Percentiles rank a stretch among this genome's conserved stretches.
phyloP scores from a whole-genome alignment of 2,113 vertebrate species.

The Sceloporus undulatus region DNA sequence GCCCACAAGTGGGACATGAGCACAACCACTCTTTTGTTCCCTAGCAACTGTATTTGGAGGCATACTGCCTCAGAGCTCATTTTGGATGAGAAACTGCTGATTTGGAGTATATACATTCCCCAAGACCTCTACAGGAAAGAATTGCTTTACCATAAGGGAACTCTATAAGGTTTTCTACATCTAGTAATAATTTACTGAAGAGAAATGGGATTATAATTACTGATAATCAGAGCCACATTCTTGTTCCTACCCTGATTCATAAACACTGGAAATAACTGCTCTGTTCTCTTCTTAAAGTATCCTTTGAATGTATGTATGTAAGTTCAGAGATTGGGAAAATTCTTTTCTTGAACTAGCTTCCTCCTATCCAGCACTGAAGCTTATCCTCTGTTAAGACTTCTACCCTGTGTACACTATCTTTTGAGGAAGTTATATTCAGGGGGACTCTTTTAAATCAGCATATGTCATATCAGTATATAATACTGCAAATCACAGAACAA shows the following conservation, averaged over 20 bases:
- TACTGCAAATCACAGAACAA: neutral
- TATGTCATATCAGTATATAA: neutral
- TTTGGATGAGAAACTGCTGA: neutral
- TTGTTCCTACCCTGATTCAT: no score
- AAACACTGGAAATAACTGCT: conserved; percentile 16
- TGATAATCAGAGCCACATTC: no score
- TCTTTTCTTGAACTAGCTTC: no score
- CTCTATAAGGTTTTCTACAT: no score
- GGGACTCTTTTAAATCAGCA: neutral
- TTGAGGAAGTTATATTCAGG: neutral
- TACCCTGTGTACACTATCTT: neutral
- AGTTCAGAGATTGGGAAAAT: neutral
- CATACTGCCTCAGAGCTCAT: neutral
- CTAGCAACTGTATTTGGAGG: neutral
- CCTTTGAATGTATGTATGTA: neutral
- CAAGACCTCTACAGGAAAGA: neutral
- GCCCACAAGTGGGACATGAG: no score
- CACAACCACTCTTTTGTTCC: neutral
- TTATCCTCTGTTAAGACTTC: neutral
- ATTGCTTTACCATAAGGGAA: neutral
- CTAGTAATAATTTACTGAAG: no score
- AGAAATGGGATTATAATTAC: no score
- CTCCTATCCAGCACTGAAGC: neutral
- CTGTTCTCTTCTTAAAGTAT: neutral
- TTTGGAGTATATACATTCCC: neutral